Evolutionary conservation across 2,797 vertebrate genomes (phyloP), one percentile per base, ranked within the genome.

Genomic region (Microchirus variegatus): DNA sequence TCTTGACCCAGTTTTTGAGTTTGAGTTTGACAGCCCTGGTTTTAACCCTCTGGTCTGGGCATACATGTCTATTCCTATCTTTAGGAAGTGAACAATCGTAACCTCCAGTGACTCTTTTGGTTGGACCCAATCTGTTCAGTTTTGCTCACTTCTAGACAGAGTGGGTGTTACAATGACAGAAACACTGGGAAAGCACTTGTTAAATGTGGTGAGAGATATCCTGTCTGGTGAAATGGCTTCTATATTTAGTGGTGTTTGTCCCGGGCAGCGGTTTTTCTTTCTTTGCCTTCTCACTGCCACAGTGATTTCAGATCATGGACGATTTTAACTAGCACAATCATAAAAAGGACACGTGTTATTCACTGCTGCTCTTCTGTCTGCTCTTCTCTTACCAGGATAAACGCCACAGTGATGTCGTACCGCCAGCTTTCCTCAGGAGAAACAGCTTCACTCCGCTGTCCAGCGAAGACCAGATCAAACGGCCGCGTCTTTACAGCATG

Each of bases 391-490:
- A 81, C 63, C 89, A 97, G 96, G 91, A 63, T 63, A 88, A 77
- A 64, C 79, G 68, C 52, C 77, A 55, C 45, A 38, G 9, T 46
- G 89, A 75, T 46, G 15, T 36, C 0, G 83, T 89, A 70, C 91
- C 89, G 11, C 91, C 94, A 4, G 72, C 86, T 73, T 93, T 95
- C 86, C 86, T 89, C 83, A 92, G 96, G 61, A 93, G 96, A 72
- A 96, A 95, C 94, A 97, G 96, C 89, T 96, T 97, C 73, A 96
- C 95, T 0, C 96, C 95, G 0, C 90, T 97, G 89, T 97, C 96
- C 87, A 94, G 95, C 85, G 88, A 93, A 55, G 95, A 96, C 89
- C 93, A 93, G 74, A 83, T 93, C 41, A 95, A 94, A 82, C 92
- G 95, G 15, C 95, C 94, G 0, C 92, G 96, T 42, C 94, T 96